These are phyloP conservation scores for Mobula birostris DNA, from an alignment of 2,113 vertebrate genomes.

Conservation along the genomic window DNA sequence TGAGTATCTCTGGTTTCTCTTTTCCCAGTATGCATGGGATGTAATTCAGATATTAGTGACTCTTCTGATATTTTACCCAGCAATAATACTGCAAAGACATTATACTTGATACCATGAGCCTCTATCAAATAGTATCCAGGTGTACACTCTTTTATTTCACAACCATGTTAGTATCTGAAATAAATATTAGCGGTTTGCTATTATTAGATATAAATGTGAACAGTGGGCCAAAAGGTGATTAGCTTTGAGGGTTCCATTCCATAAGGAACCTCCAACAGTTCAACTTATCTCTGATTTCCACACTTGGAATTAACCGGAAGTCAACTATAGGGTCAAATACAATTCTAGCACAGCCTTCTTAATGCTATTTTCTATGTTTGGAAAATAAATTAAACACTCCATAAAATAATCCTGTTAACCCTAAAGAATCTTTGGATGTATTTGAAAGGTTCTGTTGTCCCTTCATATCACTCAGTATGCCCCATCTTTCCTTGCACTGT, in stretches of 20 bases:
- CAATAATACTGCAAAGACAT: not conserved
- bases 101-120: not conserved
- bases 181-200: not conserved
- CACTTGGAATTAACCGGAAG: too few species aligned
- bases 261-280: not conserved
- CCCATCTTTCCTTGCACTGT: too few species aligned
- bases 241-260: too few species aligned
- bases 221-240: not conserved
- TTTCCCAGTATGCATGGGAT: not conserved
- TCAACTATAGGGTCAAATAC: too few species aligned
- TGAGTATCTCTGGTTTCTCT: not conserved
- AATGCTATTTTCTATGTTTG: too few species aligned
- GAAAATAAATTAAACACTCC: too few species aligned
- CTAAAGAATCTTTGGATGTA: too few species aligned
- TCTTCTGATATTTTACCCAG: not conserved
- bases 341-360: too few species aligned
- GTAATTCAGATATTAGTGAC: not conserved
- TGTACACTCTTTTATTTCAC: not conserved
- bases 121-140: not conserved
- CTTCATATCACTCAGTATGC: too few species aligned
- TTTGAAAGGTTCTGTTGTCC: too few species aligned
- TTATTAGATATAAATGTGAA: not conserved
- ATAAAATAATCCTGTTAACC: too few species aligned
- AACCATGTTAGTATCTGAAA: not conserved
- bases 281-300: too few species aligned